A percentile compares a stretch with the other conserved stretches of the same genome.
These are phyloP conservation scores for Caenorhabditis sulstoni DNA, from an alignment of 2,888 invertebrate species.

Conservation along the genomic window DNA sequence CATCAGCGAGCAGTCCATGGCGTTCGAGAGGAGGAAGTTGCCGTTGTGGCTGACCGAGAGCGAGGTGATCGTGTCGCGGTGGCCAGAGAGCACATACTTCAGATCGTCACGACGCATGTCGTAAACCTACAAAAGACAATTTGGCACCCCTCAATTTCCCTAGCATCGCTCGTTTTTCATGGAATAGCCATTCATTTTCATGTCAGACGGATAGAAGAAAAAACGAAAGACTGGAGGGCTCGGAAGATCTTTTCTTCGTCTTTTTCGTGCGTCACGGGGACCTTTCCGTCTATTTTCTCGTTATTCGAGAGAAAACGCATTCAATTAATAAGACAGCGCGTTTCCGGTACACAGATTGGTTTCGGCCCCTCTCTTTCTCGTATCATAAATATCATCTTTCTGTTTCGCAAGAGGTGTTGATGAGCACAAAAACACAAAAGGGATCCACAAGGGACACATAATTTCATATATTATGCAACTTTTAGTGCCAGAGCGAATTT, in stretches of 20 bases:
- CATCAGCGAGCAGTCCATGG: slow-evolving; percentile 94
- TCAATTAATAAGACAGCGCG: not conserved
- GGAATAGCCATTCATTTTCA: slow-evolving; percentile 11
- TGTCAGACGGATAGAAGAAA: not conserved
- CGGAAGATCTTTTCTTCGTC: too few relatives aligned
- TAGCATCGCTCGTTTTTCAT: not conserved
- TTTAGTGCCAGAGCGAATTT: too few relatives aligned
- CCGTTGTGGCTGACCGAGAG: slow-evolving; percentile 87
- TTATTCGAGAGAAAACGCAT: not conserved
- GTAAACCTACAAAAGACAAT: slow-evolving; percentile 86
- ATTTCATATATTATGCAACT: too few relatives aligned
- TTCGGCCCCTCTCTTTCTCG: too few relatives aligned
- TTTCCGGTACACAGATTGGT: not conserved
- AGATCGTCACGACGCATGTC: slow-evolving; percentile 92
- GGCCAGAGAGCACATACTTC: slow-evolving; percentile 89
- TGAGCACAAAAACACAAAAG: too few relatives aligned
- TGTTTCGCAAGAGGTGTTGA: too few relatives aligned
- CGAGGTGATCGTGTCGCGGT: slow-evolving; percentile 94
- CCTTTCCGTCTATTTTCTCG: not conserved
- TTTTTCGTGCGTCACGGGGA: too few relatives aligned
- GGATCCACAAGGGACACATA: too few relatives aligned
- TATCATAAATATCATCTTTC: too few relatives aligned
- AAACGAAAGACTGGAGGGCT: not conserved
- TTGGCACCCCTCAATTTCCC: not conserved
- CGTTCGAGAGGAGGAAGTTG: slow-evolving; percentile 91